Evolutionary conservation across 2,113 vertebrate genomes (phyloP), one percentile per base, ranked within the genome.

Genomic region (Phylloscopus whistleri): DNA sequence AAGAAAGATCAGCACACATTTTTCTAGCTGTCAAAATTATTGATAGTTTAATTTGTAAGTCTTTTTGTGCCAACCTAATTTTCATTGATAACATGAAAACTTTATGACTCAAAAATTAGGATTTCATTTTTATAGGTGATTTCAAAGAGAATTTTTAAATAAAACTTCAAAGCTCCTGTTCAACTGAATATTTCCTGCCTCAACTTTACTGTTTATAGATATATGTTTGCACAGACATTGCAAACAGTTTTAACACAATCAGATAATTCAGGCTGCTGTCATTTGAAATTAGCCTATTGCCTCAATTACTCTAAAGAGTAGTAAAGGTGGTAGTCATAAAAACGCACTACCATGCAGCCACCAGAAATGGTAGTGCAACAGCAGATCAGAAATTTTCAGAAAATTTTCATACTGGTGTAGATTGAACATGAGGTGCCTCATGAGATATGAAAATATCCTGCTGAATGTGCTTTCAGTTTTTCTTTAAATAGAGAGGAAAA

Each of bases 41-140:
- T 69, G 84, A 94, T 93, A 55, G 13, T 87, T 94, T 94, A 85
- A 95, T 93, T 94, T 95, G 72, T 77, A 87, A 91, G 83, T 95
- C 74, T 87, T 89, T 91, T 77, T 91, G 77, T 84, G 74, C 75
- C 74, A 94, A 91, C 52, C 62, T 84, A 64, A 90, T 96, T 86
- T 94, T 77, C 84, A 91, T 35, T 79, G 90, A 82, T 3, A 23
- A 48, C 31, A 56, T 82, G 62, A 95, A 91, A 85, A 68, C 44
- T 84, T 93, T 60, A 91, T 76, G 41, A 84, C 19, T 91, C 31
- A 87, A 91, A 95, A 82, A 72, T 79, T 89, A 79, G 31, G 31
- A 51, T 78, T 92, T 91, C 26, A 56, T 90, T 92, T 93, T 93
- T 72, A 75, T 67, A 67, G 60, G 76, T 56, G 59, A 89, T 90